Base-by-base conservation (phyloP, 2,888 invertebrate genomes). In the Tribolium freemani region DNA sequence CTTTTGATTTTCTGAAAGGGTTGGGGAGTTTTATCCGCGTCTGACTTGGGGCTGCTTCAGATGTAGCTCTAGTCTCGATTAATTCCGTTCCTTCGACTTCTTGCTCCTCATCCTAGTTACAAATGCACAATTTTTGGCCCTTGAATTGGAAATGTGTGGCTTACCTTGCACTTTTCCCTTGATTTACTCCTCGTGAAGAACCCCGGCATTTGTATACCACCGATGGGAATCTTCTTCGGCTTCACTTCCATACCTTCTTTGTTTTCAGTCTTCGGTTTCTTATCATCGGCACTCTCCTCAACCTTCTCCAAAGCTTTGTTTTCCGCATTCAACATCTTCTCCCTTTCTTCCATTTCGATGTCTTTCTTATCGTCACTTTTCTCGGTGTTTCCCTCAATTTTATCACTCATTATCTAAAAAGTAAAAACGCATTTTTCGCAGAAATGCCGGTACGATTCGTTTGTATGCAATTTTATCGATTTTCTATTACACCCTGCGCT, bases 181-280 rank as follows among this genome's bases (percentile, higher is more conserved):
- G 94, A 93, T 78, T 92, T 92, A 83, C 92, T 92, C 79, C 93
- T 91, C 72, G 92, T 93, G 82, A 94, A 94, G 87, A 94, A 95
- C 10, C 94, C 94, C 3, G 95, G 95, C 91, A 95, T 93, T 87
- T 94, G 94, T 76, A 95, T 93, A n/a, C 94, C 95, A 58, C 94
- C 95, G 81, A 94, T 95, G 3, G 95, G 95, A 80, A 94, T 94
- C 84, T 94, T 94, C 84, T 93, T 93, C 71, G 93, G 93, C 82
- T 93, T 92, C 31, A 93, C 93, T 87, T 93, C 93, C 74, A 93
- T 90, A 58, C 92, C 93, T 78, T 92, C 91, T 78, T 91, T 91
- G 4, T 89, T 90, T 13, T 90, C 88, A 72, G 88, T 88, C 10
- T 88, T 88, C 1, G 87, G 87, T 48, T 90, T 91, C 5, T 90